Base-by-base conservation (phyloP, 1,140 invertebrate genomes). In the Meteorus sp. region DNA sequence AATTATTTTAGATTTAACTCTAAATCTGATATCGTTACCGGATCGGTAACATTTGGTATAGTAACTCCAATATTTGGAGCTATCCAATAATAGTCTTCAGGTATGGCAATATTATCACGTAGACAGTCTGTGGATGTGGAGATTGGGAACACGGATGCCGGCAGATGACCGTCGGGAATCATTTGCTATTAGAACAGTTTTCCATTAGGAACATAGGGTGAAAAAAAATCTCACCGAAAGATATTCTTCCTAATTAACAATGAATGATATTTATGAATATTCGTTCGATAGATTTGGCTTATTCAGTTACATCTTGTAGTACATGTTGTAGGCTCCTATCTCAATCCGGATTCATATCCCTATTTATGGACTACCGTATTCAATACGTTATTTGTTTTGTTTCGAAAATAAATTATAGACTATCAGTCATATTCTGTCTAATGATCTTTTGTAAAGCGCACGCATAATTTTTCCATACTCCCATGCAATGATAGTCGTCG, bases 141-240 rank as follows among this genome's bases (percentile, higher is more conserved):
- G 29, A 69, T 64, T 39, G 75, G 69, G 54, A 76, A 65, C 25
- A 72, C 60, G n/a, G 73, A 65, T 61, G 62, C 59, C 56, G 73
- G 43, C n/a, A 73, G 20, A 35, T 73, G 71, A 39, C 64, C 65
- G 29, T 73, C 70, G 48, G 73, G 64, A 7, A 71, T 64, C 29
- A 69, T 52, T 73, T 76, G 62, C 43, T 41, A 61, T n/a, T n/a
- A n/a, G n/a, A n/a, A n/a, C n/a, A n/a, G n/a, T n/a, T n/a, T n/a
- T n/a, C n/a, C n/a, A n/a, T n/a, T n/a, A n/a, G n/a, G n/a, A n/a
- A n/a, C n/a, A n/a, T n/a, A n/a, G n/a, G n/a, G n/a, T n/a, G n/a
- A 33, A 20, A 50, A 45, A 33, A 59, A 59, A 13, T 11, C 7
- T 39, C 3, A 9, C 11, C 20, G 54, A 19, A 44, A 56, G 25